Evolutionary conservation across 2,888 invertebrate genomes (phyloP).

Genomic region (Saturnia japonica): DNA sequence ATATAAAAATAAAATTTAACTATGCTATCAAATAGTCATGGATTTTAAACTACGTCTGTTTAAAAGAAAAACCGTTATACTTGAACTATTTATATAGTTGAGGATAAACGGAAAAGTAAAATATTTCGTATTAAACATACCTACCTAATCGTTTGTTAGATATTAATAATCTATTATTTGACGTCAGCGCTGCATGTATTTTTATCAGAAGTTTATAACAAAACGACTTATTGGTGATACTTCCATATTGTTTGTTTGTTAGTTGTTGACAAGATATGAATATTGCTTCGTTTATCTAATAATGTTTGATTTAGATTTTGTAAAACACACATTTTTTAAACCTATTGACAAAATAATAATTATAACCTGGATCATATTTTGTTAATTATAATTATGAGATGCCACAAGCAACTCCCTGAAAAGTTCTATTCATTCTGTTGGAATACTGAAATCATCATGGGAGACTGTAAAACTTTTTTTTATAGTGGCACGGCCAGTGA

Average conservation of each 20-base stretch:
- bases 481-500: no score
- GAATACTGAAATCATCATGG: no score
- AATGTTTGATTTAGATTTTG: not conserved
- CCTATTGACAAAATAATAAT: no score
- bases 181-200: not conserved
- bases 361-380: no score
- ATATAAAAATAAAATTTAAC: no score
- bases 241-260: not conserved
- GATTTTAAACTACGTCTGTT: no score
- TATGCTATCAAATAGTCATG: no score
- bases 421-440: no score
- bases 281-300: not conserved
- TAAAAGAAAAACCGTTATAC: no score
- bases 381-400: no score
- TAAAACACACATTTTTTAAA: not conserved
- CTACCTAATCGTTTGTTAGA: not conserved
- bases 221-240: not conserved
- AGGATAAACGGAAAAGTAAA: not conserved
- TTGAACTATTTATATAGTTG: not conserved
- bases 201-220: constrained; percentile 1
- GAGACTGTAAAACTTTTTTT: no score
- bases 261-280: not conserved
- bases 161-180: constrained; percentile 2
- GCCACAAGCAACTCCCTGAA: no score
- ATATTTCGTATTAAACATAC: not conserved